A percentile compares a stretch with the other conserved stretches of the same genome.
phyloP scores from a whole-genome alignment of 2,888 invertebrate species.

The Merodon equestris region DNA sequence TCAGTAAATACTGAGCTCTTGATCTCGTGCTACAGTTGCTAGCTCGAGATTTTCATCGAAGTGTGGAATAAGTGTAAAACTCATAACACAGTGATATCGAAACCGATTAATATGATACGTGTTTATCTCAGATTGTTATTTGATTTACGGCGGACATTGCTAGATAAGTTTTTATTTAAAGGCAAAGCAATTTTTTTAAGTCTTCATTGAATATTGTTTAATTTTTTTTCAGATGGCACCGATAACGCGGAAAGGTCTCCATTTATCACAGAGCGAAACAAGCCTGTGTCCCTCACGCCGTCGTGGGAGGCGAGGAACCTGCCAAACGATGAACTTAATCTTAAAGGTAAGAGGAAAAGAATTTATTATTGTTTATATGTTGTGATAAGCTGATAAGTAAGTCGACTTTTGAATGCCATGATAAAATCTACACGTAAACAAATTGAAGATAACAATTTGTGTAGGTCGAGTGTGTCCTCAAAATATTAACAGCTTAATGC shows the following conservation, averaged over 20 bases:
- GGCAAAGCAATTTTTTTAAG: constrained; percentile 25
- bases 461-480: too few relatives aligned
- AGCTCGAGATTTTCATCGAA: too few relatives aligned
- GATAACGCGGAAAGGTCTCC: constrained; percentile 81
- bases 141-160: constrained; percentile 31
- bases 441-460: too few relatives aligned
- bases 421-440: too few relatives aligned
- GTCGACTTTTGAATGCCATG: too few relatives aligned
- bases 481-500: too few relatives aligned
- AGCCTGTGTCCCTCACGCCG: constrained; percentile 91
- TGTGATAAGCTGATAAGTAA: neutral
- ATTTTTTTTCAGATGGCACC: constrained; percentile 61
- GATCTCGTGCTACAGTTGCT: too few relatives aligned
- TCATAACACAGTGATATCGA: too few relatives aligned
- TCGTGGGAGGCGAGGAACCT: constrained; percentile 93
- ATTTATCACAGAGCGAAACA: constrained; percentile 77
- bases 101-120: constrained; percentile 25
- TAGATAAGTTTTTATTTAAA: constrained; percentile 12
- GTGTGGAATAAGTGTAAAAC: too few relatives aligned
- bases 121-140: constrained; percentile 26
- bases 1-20: too few relatives aligned
- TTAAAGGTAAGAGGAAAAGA: constrained; percentile 81
- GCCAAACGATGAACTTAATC: constrained; percentile 90
- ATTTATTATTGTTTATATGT: neutral
- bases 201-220: neutral